Evolutionary conservation across 2,113 vertebrate genomes (phyloP).

Genomic region (Neogobius melanostomus): DNA sequence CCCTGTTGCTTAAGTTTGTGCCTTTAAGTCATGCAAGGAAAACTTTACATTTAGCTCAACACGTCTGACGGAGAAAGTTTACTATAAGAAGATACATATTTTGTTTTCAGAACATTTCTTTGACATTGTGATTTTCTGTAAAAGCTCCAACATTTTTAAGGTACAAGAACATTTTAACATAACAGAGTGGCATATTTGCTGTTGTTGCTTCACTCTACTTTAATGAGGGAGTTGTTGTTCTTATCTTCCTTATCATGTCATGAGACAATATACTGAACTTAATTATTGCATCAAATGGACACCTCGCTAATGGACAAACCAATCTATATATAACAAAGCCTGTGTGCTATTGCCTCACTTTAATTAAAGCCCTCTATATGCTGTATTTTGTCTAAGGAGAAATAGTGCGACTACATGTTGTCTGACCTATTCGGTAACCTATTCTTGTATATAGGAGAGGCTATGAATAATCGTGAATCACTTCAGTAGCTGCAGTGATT

Average conservation of each 20-base stretch:
- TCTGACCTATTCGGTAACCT: slow-evolving; percentile 12
- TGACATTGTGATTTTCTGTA: no score
- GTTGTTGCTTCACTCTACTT: not conserved
- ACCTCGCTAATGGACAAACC: not conserved
- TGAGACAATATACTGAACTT: not conserved
- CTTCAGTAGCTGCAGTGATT: slow-evolving; percentile 21
- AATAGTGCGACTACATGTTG: not conserved
- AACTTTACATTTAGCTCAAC: no score
- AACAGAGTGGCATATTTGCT: not conserved
- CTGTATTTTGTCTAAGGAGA: not conserved
- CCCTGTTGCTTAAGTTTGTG: no score
- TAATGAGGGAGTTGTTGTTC: not conserved
- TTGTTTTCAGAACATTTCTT: no score
- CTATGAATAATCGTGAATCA: slow-evolving; percentile 44
- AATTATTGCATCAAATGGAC: not conserved
- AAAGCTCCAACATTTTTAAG: no score
- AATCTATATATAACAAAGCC: not conserved
- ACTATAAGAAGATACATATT: no score
- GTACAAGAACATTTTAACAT: not conserved
- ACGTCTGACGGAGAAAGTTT: no score
- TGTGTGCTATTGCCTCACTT: not conserved
- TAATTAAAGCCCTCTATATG: not conserved
- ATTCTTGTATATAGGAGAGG: slow-evolving; percentile 26
- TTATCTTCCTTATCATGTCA: not conserved
- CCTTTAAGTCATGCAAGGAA: no score